Base-by-base conservation (phyloP, 2,797 vertebrate species). In the Sebastes reedi region DNA sequence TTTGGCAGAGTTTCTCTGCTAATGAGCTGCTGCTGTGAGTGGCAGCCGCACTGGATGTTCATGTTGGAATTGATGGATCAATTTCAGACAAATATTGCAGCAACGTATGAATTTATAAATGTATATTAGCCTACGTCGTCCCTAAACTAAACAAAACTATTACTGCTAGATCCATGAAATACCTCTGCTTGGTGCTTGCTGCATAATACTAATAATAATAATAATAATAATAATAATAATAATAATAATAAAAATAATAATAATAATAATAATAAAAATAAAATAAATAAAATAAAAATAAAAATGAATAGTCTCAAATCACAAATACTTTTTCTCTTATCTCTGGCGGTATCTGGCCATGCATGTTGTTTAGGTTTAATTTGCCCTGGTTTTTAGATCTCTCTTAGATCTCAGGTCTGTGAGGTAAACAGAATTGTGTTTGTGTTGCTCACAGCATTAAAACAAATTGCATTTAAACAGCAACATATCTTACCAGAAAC, bases 21-120 rank as follows among this genome's bases (percentile, higher is more conserved):
- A 75, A 82, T 77, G 29, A 83, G 59, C 25, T 64, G 55, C 80
- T 66, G 18, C 22, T 67, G 64, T 60, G 18, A 74, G 22, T 52
- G 54, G 74, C 32, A 80, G 66, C 20, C 16, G 18, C 16, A 25
- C 22, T 50, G 10, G 30, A 46, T 32, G 20, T 11, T 46, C 16
- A 22, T 32, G 18, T 54, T 39, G 20, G 14, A 73, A 36, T 4
- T 54, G 22, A 32, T 9, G 9, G 32, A 60, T 71, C 4, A 32
- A 36, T 60, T 55, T 59, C 8, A n/a, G 27, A 58, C n/a, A 46
- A 60, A 67, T 34, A 66, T 29, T 55, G 2, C 5, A 67, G 10
- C 3, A 50, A 46, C 6, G 0, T 46, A 46, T 46, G 16, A 46
- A 46, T 46, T 46, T 46, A 46, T 46, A 0, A 46, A 46, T 46